phyloP scores from a whole-genome alignment of 2,797 vertebrate genomes.

The Halcyon leucocephala region DNA sequence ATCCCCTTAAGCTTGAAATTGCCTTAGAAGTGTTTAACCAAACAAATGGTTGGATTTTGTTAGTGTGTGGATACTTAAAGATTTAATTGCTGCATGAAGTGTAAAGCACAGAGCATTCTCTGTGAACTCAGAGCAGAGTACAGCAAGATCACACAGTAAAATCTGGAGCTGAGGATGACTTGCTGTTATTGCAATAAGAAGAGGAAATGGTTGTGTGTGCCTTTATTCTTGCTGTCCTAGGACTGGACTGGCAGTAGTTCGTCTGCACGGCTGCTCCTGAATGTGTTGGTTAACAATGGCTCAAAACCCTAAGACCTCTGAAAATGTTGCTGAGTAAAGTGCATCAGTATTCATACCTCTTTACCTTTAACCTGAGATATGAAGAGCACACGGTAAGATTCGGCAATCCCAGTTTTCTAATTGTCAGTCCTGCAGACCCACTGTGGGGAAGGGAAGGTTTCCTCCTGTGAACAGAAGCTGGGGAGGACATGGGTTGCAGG shows the following conservation, averaged over 20 bases:
- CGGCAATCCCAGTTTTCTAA: background rate
- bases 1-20: slow-evolving; percentile 26
- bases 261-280: background rate
- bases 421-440: background rate
- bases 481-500: background rate
- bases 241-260: background rate
- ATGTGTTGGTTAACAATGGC: background rate
- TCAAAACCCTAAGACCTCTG: background rate
- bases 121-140: background rate
- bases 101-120: background rate
- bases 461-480: background rate
- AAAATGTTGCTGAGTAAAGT: background rate
- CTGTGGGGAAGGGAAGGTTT: background rate
- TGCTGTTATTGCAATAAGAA: background rate
- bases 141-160: background rate
- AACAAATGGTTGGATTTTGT: background rate
- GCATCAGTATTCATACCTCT: background rate
- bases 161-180: background rate
- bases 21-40: slow-evolving; percentile 18
- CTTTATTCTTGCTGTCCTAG: background rate
- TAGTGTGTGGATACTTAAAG: background rate
- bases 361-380: background rate
- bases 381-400: background rate
- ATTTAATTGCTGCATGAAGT: background rate
- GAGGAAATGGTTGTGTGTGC: background rate